A percentile compares a stretch with the other conserved stretches of the same genome.
Conservation (phyloP, 2,888 invertebrate species). For the Stenurella melanura region DNA sequence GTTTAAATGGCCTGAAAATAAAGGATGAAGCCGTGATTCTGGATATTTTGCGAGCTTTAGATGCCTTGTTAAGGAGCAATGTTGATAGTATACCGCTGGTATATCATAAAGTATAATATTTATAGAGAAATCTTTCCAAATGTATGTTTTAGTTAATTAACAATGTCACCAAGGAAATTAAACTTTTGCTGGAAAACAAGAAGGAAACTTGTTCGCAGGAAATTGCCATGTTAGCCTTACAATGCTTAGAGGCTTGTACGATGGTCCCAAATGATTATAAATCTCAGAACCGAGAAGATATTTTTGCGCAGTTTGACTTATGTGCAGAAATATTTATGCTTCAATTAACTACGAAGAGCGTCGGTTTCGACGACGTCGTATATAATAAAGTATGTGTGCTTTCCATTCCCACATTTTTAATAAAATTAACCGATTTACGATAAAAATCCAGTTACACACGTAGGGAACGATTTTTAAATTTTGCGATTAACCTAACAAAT, state of each 20-base stretch:
- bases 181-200: slow-evolving; percentile 35
- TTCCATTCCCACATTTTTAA: no score
- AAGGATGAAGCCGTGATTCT: slow-evolving; percentile 62
- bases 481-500: no score
- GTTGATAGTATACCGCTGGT: slow-evolving; percentile 57
- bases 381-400: slow-evolving; percentile 74
- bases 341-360: slow-evolving; percentile 70
- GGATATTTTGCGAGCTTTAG: slow-evolving; percentile 70
- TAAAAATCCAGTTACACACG: no score
- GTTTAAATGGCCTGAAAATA: slow-evolving; percentile 67
- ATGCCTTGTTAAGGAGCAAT: slow-evolving; percentile 69
- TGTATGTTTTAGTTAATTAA: slow-evolving; percentile 59
- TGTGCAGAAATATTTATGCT: slow-evolving; percentile 72
- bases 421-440: no score
- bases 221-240: slow-evolving; percentile 60
- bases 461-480: no score
- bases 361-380: slow-evolving; percentile 73
- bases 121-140: neutral
- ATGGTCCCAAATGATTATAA: slow-evolving; percentile 47
- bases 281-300: slow-evolving; percentile 38
- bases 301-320: slow-evolving; percentile 61
- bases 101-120: slow-evolving; percentile 23
- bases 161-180: slow-evolving; percentile 53
- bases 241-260: slow-evolving; percentile 69
- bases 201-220: slow-evolving; percentile 50